Evolutionary conservation across 2,888 invertebrate species (phyloP).

Genomic region (Macrophya annulata): DNA sequence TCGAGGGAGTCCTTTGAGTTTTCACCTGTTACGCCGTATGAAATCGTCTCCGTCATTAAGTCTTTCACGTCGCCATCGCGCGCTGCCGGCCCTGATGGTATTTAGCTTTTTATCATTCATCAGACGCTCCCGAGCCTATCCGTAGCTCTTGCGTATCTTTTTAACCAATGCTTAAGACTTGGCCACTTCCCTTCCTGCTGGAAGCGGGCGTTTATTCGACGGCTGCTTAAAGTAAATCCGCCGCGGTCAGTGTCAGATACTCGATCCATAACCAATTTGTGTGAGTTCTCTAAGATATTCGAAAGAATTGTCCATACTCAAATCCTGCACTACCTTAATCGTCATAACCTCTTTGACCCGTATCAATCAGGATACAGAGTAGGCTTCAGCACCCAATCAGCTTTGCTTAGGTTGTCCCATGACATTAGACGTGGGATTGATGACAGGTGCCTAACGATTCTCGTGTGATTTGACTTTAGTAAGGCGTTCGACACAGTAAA

Average conservation of each 20-base stretch:
- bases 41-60: neutral
- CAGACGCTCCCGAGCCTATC: neutral
- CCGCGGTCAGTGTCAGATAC: neutral
- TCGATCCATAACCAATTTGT: neutral
- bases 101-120: neutral
- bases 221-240: too few species aligned
- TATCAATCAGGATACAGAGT: neutral
- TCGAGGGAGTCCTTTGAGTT: neutral
- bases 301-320: too few species aligned
- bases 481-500: too few species aligned
- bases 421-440: neutral
- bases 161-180: neutral
- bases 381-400: neutral
- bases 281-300: too few species aligned
- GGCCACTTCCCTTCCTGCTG: neutral
- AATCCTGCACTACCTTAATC: neutral
- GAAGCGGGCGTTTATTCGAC: neutral
- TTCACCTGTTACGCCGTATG: neutral
- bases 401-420: neutral
- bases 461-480: neutral
- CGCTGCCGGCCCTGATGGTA: neutral
- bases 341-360: conserved; percentile 26
- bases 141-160: neutral
- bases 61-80: neutral
- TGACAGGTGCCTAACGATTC: neutral